Evolutionary conservation across 1,140 invertebrate species (phyloP), one percentile per base, ranked within the genome.

Genomic region (Drosophila arawakana): DNA sequence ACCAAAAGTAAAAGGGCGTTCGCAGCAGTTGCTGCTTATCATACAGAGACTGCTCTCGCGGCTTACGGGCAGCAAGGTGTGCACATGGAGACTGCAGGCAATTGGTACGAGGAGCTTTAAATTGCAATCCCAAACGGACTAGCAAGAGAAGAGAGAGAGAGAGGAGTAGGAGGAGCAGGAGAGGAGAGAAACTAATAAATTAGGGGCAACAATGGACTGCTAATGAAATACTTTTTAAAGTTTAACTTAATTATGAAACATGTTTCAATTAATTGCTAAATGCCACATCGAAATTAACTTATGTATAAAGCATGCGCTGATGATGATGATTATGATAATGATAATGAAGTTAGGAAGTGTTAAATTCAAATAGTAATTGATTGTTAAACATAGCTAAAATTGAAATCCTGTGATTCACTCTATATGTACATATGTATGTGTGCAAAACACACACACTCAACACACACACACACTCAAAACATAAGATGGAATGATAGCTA

Each of bases 311-410:
- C 76, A 68, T 65, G 76, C 60, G 73, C 57, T 30, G 25, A 30
- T 30, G 62, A 60, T 54, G 57, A 73, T 15, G 55, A 57, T 15
- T 25, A 55, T 13, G 15, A 25, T 41, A 52, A 73, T 25, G 52
- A 46, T 15, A 34, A 39, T 39, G 25, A 15, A 37, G 69, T 47
- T 47, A 46, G 44, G 63, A 30, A 63, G 61, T 59, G 76, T 80
- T 75, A 68, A 78, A 80, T 73, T 78, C 61, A 88, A 84, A 84
- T 80, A 78, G 74, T 89, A 80, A 88, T 86, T 89, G 73, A 89
- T 89, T 89, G 80, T 88, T 88, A 84, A 81, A 89, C 66, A 78
- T 84, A 90, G 81, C 72, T 89, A 90, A 89, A 89, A 89, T 90
- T 84, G 47, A 90, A 84, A 89, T 89, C 81, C 84, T 89, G 84